Percentiles rank a stretch among this genome's conserved stretches.
Conservation (phyloP, 1,140 invertebrate genomes). For the Charaxes varanes region DNA sequence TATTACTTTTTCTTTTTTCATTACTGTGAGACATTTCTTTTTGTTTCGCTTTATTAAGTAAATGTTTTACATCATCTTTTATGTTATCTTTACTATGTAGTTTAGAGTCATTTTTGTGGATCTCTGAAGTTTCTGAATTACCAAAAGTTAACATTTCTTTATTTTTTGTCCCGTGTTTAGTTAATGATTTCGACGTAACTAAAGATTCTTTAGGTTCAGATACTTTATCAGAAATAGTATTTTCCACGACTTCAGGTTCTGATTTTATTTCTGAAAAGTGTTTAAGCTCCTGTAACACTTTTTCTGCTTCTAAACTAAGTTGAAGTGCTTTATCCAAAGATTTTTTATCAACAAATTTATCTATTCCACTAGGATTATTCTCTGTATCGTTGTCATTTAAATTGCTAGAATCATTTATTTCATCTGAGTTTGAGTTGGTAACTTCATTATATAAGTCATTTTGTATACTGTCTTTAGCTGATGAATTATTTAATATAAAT, state of each 20-base stretch:
- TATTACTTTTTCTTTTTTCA: conserved; percentile 2
- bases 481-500: conserved; percentile 1
- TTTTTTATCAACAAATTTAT: conserved; percentile 25
- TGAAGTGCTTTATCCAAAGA: conserved; percentile 47
- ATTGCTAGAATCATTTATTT: conserved; percentile 2
- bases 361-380: not conserved
- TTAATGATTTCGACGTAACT: conserved; percentile 22
- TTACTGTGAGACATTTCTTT: conserved; percentile 1
- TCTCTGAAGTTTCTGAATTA: conserved; percentile 6
- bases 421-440: too few species aligned
- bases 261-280: conserved; percentile 44
- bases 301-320: conserved; percentile 57
- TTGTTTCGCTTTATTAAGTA: too few species aligned
- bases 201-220: conserved; percentile 4
- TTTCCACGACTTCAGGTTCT: conserved; percentile 23
- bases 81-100: conserved; percentile 7
- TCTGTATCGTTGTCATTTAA: conserved; percentile 3
- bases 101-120: conserved; percentile 9
- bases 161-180: conserved; percentile 26
- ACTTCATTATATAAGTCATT: too few species aligned
- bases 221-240: conserved; percentile 7
- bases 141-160: not conserved
- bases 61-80: conserved; percentile 4
- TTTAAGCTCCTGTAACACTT: conserved; percentile 45
- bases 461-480: too few species aligned